Percentiles rank a stretch among this genome's conserved stretches.
phyloP scores from a whole-genome alignment of 1,140 invertebrate species.

The Holcopasites calliopsidis region DNA sequence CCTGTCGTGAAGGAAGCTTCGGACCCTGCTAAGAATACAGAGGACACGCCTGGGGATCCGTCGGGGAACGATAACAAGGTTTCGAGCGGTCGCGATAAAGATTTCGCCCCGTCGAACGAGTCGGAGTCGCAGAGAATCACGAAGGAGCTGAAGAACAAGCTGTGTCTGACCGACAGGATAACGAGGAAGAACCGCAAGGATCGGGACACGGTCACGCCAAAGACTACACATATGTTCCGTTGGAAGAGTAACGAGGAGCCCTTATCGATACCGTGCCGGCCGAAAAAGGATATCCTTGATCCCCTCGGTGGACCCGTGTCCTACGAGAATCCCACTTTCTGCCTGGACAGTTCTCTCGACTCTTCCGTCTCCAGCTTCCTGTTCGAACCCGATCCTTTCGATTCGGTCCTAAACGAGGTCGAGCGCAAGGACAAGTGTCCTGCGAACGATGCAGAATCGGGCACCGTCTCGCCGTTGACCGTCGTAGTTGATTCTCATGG shows the following conservation, averaged over 20 bases:
- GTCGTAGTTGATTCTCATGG: conserved; percentile 34
- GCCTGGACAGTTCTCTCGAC: conserved; percentile 73
- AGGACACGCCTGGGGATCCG: neutral
- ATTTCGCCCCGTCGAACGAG: neutral
- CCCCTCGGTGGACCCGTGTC: conserved; percentile 55
- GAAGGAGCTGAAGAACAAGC: conserved; percentile 66
- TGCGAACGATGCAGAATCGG: no score
- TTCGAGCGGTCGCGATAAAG: neutral
- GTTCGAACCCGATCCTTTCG: conserved; percentile 45
- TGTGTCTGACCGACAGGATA: conserved; percentile 63
- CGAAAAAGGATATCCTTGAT: neutral
- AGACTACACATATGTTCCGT: conserved; percentile 36
- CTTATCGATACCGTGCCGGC: neutral
- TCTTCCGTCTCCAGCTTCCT: conserved; percentile 69
- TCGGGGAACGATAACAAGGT: neutral
- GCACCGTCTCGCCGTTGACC: conserved; percentile 8
- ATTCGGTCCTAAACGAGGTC: neutral
- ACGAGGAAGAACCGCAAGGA: conserved; percentile 51
- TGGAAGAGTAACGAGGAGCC: conserved; percentile 27
- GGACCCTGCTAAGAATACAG: neutral
- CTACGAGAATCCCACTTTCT: conserved; percentile 77
- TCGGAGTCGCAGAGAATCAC: conserved; percentile 50
- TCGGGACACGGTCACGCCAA: conserved; percentile 5
- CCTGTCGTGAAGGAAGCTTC: neutral
- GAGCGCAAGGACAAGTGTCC: neutral